phyloP scores from a whole-genome alignment of 2,797 vertebrate species.

The Parotocinclus haroldoi region DNA sequence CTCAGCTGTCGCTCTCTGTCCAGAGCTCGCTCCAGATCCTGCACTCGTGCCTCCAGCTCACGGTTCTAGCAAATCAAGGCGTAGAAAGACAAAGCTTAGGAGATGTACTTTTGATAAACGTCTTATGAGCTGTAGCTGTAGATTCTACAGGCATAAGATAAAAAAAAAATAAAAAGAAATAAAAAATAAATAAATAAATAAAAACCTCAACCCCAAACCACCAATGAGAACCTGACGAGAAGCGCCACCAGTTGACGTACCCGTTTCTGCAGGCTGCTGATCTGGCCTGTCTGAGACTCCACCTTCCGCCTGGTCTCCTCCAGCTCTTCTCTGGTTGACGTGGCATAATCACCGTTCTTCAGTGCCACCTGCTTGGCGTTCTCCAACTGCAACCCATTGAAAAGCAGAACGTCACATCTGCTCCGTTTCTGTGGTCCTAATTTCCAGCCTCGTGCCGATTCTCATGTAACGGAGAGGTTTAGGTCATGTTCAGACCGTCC shows the following conservation, averaged over 20 bases:
- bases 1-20: constrained; percentile 66
- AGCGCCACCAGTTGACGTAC: constrained; percentile 46
- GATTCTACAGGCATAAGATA: too few species aligned
- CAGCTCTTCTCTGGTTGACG: constrained; percentile 72
- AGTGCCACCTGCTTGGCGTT: constrained; percentile 69
- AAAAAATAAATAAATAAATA: too few species aligned
- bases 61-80: constrained; percentile 59
- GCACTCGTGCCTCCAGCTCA: constrained; percentile 63
- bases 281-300: constrained; percentile 67
- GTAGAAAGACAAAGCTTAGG: background rate
- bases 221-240: too few species aligned
- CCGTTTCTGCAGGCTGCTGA: constrained; percentile 69
- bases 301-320: constrained; percentile 58
- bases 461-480: background rate
- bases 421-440: too few species aligned
- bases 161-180: too few species aligned
- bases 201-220: too few species aligned
- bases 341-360: constrained; percentile 64
- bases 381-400: constrained; percentile 64
- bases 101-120: background rate
- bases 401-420: background rate
- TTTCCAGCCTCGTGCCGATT: too few species aligned
- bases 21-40: constrained; percentile 70
- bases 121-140: too few species aligned
- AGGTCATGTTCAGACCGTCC: background rate